phyloP scores from a whole-genome alignment of 2,113 vertebrate species.

The Rhea pennata region DNA sequence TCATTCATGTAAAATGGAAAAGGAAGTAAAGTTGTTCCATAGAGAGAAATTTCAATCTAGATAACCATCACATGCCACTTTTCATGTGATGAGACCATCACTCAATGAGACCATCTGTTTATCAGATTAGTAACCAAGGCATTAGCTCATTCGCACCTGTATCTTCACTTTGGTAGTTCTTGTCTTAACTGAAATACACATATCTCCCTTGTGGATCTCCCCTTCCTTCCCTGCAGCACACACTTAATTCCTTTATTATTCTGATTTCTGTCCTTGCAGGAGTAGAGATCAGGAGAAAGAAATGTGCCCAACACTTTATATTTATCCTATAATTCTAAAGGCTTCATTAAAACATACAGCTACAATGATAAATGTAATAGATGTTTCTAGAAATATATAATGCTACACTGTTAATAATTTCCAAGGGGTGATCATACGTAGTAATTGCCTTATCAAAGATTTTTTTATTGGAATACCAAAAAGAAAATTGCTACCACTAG shows the following conservation, averaged over 20 bases:
- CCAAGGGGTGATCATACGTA: neutral
- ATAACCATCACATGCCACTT: neutral
- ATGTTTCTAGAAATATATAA: constrained; percentile 27
- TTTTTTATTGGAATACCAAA: neutral
- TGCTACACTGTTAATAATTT: constrained; percentile 7
- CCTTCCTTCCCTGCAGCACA: neutral
- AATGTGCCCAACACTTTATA: neutral
- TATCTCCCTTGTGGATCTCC: neutral
- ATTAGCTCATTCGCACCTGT: neutral
- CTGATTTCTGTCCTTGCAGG: neutral
- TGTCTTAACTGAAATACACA: neutral
- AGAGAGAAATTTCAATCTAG: neutral
- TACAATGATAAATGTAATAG: neutral
- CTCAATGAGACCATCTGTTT: neutral
- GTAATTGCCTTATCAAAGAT: neutral
- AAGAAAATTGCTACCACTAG: neutral
- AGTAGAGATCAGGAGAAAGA: neutral
- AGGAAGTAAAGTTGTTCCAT: neutral
- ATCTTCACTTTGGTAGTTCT: constrained; percentile 10
- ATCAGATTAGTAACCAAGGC: neutral
- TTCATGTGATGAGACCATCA: too few relatives aligned
- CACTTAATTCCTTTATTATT: constrained; percentile 15
- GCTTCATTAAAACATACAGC: constrained; percentile 2
- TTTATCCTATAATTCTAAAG: constrained; percentile 1
- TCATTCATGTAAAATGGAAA: neutral